These are phyloP conservation scores for Nomada flava DNA, from an alignment of 2,888 invertebrate species.

Conservation along the genomic window DNA sequence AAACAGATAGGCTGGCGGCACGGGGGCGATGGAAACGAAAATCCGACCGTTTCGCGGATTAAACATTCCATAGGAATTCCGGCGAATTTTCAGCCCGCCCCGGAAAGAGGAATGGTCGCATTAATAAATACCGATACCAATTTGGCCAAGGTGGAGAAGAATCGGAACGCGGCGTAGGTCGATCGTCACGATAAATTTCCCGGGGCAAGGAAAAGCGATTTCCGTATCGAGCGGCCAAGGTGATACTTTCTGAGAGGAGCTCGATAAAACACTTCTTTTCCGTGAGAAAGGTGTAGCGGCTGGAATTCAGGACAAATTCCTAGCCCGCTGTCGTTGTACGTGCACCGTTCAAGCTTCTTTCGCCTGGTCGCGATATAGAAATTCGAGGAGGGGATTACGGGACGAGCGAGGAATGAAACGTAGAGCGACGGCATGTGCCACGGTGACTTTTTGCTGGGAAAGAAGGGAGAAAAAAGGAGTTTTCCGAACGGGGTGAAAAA, in stretches of 20 bases:
- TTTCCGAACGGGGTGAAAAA: constrained; percentile 2
- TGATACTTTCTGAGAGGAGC: constrained; percentile 54
- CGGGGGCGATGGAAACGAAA: too few species aligned
- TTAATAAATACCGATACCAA: constrained; percentile 55
- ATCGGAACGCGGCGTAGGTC: constrained; percentile 1
- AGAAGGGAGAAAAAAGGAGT: neutral
- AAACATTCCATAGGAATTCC: constrained; percentile 35
- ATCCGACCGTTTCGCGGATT: constrained; percentile 2
- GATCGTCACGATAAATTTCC: constrained; percentile 56
- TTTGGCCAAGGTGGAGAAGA: constrained; percentile 20
- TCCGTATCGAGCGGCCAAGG: constrained; percentile 46
- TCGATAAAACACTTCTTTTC: constrained; percentile 62
- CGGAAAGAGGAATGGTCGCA: constrained; percentile 7
- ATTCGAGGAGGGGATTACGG: neutral
- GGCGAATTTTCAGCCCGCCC: constrained; percentile 7
- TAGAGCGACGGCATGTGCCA: neutral
- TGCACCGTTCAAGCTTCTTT: neutral
- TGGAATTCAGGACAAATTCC: constrained; percentile 68
- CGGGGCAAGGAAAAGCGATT: constrained; percentile 53
- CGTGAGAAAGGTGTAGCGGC: constrained; percentile 60
- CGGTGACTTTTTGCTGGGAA: constrained; percentile 21
- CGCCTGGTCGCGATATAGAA: neutral
- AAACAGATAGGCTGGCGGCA: too few species aligned
- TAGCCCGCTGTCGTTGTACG: constrained; percentile 24
- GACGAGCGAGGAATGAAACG: neutral